Evolutionary conservation across 2,797 vertebrate species (phyloP).

Genomic region (Odontamblyopus rebecca): DNA sequence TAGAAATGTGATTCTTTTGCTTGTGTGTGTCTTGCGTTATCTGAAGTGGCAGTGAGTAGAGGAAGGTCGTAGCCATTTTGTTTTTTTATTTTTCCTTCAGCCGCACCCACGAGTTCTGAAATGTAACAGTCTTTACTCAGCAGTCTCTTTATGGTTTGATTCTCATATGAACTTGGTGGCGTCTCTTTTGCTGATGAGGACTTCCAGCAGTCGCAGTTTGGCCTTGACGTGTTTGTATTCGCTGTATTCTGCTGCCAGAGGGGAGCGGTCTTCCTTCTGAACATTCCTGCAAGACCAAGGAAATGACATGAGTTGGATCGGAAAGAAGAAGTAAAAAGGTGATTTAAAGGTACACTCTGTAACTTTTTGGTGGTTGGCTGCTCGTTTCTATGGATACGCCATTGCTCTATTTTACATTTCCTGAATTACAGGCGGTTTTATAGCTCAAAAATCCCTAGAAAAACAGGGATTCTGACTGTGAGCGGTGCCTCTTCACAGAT

Average conservation of each 20-base stretch:
- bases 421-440: too few relatives aligned
- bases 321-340: slow-evolving; percentile 11
- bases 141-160: neutral
- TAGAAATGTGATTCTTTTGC: slow-evolving; percentile 42
- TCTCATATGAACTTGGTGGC: slow-evolving; percentile 75
- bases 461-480: too few relatives aligned
- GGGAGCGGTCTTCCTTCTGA: slow-evolving; percentile 94
- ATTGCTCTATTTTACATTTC: too few relatives aligned
- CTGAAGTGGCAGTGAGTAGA: slow-evolving; percentile 19
- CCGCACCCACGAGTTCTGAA: slow-evolving; percentile 21
- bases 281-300: slow-evolving; percentile 78
- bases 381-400: too few relatives aligned
- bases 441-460: too few relatives aligned
- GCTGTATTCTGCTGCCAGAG: slow-evolving; percentile 90
- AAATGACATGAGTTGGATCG: neutral
- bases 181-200: slow-evolving; percentile 97
- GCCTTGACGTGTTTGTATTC: slow-evolving; percentile 98
- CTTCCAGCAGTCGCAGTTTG: slow-evolving; percentile 92
- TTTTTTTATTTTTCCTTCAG: slow-evolving; percentile 13
- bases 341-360: too few relatives aligned
- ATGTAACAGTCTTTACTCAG: slow-evolving; percentile 32
- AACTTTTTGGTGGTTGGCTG: too few relatives aligned
- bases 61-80: neutral
- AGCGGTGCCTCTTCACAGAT: too few relatives aligned
- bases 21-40: slow-evolving; percentile 26